Evolutionary conservation across 2,113 vertebrate species (phyloP), one percentile per base, ranked within the genome.

Genomic region (Varanus komodoensis): DNA sequence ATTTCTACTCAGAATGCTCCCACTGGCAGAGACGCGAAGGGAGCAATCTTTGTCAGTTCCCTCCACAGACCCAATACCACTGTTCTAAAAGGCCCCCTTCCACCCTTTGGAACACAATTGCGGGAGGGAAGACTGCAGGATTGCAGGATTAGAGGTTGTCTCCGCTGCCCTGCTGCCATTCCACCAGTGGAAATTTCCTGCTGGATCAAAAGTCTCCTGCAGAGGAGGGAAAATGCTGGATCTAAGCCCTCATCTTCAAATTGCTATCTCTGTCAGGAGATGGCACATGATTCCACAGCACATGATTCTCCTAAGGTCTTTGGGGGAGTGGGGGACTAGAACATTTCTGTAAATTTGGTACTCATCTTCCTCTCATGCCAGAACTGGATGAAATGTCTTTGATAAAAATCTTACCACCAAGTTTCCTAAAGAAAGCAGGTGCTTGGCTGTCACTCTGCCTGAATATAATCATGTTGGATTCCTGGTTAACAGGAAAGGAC

Each of bases 301-400:
- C 82, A 89, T 7, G 34, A 44, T 27, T 77, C 29, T 34, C 38
- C 54, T 17, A 27, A 77, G 64, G 29, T 23, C 34, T 15, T 23
- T 48, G 61, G 52, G 23, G 19, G 34, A 48, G 14, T 2, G 75
- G 32, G 4, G 75, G 32, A 12, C 34, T 78, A 5, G 23, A 23
- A 23, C 27, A 25, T 3, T 11, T 1, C 23, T 61, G 23, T 15
- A 54, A 44, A 57, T 67, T 68, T 4, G 0, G 34, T 21, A 17
- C 4, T 5, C 8, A 21, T 6, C 32, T 32, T 25, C 64, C 82
- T 83, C 34, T 61, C n/a, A 38, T 34, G 3, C 19, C 34, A 67
- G 57, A 25, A 4, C 15, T 68, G 64, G 17, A 34, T 29, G 34
- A 27, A 34, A 81, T 61, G n/a, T 86, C 71, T 57, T 75, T 86